These are phyloP conservation scores for Antigone vipio DNA, from an alignment of 2,113 vertebrate species.

Conservation along the genomic window DNA sequence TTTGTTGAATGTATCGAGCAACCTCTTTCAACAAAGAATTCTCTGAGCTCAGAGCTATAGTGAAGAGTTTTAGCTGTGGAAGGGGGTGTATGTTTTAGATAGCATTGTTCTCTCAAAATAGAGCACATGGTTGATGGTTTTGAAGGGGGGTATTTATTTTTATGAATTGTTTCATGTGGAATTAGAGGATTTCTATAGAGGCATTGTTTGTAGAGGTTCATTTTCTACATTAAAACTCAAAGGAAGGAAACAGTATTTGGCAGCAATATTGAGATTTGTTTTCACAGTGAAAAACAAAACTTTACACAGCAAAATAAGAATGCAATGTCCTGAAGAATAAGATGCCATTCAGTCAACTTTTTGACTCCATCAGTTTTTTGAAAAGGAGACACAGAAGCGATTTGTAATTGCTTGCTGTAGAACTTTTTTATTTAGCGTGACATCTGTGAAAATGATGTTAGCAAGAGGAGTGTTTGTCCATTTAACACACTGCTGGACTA, in stretches of 20 bases:
- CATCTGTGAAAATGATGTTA: not conserved
- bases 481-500: not conserved
- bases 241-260: constrained; percentile 47
- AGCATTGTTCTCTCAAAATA: constrained; percentile 61
- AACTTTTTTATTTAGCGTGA: not conserved
- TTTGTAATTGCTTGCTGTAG: not conserved
- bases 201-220: constrained; percentile 58
- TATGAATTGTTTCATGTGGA: constrained; percentile 45
- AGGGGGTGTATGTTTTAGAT: not conserved
- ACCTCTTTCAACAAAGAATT: not conserved
- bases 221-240: constrained; percentile 47
- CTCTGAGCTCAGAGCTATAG: not conserved
- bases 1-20: not conserved
- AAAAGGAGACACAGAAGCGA: not conserved
- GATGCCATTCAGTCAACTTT: not conserved
- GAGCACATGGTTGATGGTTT: not conserved
- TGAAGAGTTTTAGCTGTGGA: not conserved
- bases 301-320: not conserved
- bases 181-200: constrained; percentile 51
- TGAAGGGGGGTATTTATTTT: not conserved
- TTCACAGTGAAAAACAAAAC: constrained; percentile 33
- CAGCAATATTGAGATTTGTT: constrained; percentile 35
- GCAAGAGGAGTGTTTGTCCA: not conserved
- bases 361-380: not conserved
- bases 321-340: not conserved